A percentile compares a stretch with the other conserved stretches of the same genome.
These are phyloP conservation scores for Origma solitaria DNA, from an alignment of 2,113 vertebrate genomes.

Conservation along the genomic window DNA sequence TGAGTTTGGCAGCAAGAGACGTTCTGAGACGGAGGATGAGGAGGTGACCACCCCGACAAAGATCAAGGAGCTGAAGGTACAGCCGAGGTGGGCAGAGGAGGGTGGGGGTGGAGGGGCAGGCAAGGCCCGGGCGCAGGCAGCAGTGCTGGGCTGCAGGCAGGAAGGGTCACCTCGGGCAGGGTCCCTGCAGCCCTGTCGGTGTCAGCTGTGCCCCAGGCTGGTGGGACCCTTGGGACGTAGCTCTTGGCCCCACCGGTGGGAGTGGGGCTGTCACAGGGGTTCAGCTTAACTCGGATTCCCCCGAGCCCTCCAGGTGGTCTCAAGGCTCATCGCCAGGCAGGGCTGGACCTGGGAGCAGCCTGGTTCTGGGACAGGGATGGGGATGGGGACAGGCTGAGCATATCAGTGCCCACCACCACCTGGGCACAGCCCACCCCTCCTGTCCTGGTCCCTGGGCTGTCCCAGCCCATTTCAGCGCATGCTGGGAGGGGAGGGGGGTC, in stretches of 20 bases:
- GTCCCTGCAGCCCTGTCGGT: background rate
- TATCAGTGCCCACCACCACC: background rate
- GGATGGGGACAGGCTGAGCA: background rate
- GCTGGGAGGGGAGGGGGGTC: background rate
- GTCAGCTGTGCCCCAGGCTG: background rate
- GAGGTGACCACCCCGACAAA: slow-evolving; percentile 85
- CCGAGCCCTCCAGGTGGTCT: background rate
- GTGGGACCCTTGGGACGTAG: background rate
- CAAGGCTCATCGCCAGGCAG: background rate
- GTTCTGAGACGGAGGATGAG: slow-evolving; percentile 70
- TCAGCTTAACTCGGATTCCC: background rate
- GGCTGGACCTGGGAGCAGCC: background rate
- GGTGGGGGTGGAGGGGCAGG: background rate
- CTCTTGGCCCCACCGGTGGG: background rate
- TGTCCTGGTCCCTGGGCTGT: background rate
- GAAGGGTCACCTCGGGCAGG: background rate
- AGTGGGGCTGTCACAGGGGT: background rate
- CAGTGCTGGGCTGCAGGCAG: background rate
- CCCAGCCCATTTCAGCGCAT: background rate
- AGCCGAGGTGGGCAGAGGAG: background rate
- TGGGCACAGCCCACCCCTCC: background rate
- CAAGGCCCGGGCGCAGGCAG: background rate
- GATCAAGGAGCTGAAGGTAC: slow-evolving; percentile 94
- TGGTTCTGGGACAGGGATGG: background rate
- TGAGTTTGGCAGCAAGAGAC: slow-evolving; percentile 67